Conservation (phyloP, 2,113 vertebrate species). For the Oryzias curvinotus region DNA sequence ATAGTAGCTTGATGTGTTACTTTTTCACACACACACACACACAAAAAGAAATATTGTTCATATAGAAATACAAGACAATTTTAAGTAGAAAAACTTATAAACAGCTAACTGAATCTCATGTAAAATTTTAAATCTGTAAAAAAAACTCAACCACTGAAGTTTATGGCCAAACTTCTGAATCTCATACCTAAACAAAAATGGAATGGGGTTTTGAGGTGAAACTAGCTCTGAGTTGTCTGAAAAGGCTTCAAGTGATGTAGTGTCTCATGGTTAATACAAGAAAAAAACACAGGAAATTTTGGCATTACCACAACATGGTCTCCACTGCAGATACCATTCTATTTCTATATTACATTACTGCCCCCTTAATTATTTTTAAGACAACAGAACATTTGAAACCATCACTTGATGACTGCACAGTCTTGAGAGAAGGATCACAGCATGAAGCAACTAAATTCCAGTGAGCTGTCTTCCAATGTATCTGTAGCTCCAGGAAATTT, state of each 20-base stretch:
- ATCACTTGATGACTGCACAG: background rate
- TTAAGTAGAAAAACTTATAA: conserved; percentile 20
- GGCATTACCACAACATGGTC: too few species aligned
- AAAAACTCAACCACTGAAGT: too few species aligned
- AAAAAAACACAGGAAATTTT: too few species aligned
- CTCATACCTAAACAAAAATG: too few species aligned
- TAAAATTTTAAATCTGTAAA: conserved; percentile 7
- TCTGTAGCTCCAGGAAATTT: background rate
- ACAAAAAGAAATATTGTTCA: background rate
- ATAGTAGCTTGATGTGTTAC: too few species aligned
- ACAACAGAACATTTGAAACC: background rate
- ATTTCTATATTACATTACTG: background rate
- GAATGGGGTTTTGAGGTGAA: too few species aligned
- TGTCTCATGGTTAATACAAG: too few species aligned
- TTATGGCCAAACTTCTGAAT: too few species aligned
- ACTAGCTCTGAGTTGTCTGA: too few species aligned
- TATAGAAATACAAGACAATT: background rate
- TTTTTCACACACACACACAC: too few species aligned
- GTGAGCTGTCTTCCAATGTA: background rate
- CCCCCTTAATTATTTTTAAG: background rate
- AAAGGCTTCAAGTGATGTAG: too few species aligned
- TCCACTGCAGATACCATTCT: too few species aligned
- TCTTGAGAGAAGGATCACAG: background rate
- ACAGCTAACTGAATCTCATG: background rate
- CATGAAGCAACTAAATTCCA: conserved; percentile 13